Percentiles rank a stretch among this genome's conserved stretches.
Conservation (phyloP, 2,113 vertebrate genomes). For the Labeo catla region DNA sequence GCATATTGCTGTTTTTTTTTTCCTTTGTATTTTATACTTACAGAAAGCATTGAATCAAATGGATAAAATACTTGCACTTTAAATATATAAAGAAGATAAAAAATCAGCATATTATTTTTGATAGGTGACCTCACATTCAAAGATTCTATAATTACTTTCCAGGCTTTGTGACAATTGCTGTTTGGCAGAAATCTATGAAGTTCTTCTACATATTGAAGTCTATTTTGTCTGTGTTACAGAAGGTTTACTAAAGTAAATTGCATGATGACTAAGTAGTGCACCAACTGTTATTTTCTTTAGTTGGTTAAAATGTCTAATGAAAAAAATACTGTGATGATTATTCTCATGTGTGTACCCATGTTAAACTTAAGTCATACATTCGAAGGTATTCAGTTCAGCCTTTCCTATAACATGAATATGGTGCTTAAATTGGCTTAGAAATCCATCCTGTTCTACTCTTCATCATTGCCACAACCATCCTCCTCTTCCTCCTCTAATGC, state of each 20-base stretch:
- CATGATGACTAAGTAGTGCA: constrained; percentile 83
- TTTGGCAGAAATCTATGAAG: constrained; percentile 81
- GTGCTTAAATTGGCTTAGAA: constrained; percentile 82
- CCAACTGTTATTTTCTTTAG: constrained; percentile 74
- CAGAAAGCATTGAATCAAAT: constrained; percentile 83
- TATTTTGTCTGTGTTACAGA: constrained; percentile 84
- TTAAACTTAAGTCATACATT: constrained; percentile 70
- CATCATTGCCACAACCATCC: constrained; percentile 70
- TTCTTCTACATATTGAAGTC: constrained; percentile 80
- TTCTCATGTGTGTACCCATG: constrained; percentile 78
- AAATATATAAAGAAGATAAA: constrained; percentile 82
- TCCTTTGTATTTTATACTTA: constrained; percentile 84
- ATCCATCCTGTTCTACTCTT: constrained; percentile 70
- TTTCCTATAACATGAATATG: constrained; percentile 79
- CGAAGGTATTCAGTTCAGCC: constrained; percentile 72
- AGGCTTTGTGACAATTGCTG: constrained; percentile 81
- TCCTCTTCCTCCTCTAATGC: constrained; percentile 54
- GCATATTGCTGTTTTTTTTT: constrained; percentile 79
- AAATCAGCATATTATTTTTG: constrained; percentile 85
- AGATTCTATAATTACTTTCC: constrained; percentile 76
- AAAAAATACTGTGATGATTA: constrained; percentile 78
- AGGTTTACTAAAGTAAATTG: constrained; percentile 84
- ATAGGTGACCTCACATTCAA: constrained; percentile 83
- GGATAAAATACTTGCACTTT: constrained; percentile 84
- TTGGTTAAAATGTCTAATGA: constrained; percentile 77